Conservation (phyloP, 2,797 vertebrate genomes). For the Capromys pilorides region DNA sequence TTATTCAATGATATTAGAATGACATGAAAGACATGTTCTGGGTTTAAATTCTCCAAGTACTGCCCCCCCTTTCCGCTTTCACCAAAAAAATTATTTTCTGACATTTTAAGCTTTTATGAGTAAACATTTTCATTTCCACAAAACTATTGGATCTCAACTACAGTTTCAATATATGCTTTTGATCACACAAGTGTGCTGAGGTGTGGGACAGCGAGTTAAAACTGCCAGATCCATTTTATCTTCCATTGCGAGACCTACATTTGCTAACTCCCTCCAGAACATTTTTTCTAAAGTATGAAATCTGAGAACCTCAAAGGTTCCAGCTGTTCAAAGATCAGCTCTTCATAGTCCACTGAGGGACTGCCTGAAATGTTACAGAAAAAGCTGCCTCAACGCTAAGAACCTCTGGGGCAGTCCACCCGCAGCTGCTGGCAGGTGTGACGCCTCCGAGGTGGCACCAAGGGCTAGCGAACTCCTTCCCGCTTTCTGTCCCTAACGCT, state of each 20-base stretch:
- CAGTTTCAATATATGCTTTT: conserved; percentile 67
- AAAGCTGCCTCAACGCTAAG: neutral
- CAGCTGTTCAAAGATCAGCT: conserved; percentile 27
- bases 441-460: neutral
- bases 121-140: conserved; percentile 63
- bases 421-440: neutral
- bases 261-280: conserved; percentile 44
- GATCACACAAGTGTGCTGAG: conserved; percentile 4
- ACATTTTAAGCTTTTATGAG: conserved; percentile 64
- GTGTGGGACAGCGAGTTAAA: conserved; percentile 24
- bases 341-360: neutral
- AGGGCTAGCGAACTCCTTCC: neutral
- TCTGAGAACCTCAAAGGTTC: conserved; percentile 56
- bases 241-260: conserved; percentile 59
- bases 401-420: neutral
- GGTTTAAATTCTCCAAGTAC: conserved; percentile 41
- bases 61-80: conserved; percentile 7
- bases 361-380: neutral
- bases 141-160: conserved; percentile 43
- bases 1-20: conserved; percentile 33
- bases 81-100: conserved; percentile 61
- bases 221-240: conserved; percentile 53
- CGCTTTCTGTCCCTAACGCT: neutral
- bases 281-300: conserved; percentile 60
- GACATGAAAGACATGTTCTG: conserved; percentile 9